phyloP scores from a whole-genome alignment of 2,113 vertebrate species.

The Phainopepla nitens region DNA sequence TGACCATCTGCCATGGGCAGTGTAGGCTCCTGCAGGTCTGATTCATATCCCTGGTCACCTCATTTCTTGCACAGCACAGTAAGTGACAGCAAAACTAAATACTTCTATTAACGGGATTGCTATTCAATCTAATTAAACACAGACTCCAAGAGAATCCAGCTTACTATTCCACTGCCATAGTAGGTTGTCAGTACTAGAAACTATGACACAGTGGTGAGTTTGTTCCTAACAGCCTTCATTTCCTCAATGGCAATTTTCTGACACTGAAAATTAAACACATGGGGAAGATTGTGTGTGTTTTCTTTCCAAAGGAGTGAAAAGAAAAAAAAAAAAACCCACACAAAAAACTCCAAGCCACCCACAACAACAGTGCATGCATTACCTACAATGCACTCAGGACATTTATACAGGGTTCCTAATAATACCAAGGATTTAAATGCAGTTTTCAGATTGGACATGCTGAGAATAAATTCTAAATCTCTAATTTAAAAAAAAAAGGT shows the following conservation, averaged over 20 bases:
- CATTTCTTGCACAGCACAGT: background rate
- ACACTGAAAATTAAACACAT: background rate
- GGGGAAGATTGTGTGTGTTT: background rate
- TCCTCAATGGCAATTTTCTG: background rate
- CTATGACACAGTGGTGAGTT: background rate
- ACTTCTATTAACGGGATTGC: slow-evolving; percentile 10
- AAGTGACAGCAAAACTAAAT: background rate
- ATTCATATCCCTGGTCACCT: background rate
- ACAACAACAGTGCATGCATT: background rate
- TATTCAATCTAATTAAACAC: slow-evolving; percentile 21
- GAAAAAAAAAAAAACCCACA: background rate
- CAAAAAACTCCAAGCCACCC: background rate
- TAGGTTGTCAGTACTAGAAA: background rate
- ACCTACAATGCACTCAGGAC: background rate
- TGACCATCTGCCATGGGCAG: background rate
- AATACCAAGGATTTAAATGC: background rate
- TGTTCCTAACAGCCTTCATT: background rate
- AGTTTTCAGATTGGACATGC: background rate
- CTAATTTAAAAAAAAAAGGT: background rate
- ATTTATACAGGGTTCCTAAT: background rate
- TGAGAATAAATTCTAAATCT: background rate
- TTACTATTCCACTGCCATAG: background rate
- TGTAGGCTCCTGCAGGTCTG: background rate
- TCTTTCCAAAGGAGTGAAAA: background rate
- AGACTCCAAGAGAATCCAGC: background rate